Percentiles rank a stretch among this genome's conserved stretches.
Conservation (phyloP, 2,797 vertebrate species). For the Muscicapa striata region DNA sequence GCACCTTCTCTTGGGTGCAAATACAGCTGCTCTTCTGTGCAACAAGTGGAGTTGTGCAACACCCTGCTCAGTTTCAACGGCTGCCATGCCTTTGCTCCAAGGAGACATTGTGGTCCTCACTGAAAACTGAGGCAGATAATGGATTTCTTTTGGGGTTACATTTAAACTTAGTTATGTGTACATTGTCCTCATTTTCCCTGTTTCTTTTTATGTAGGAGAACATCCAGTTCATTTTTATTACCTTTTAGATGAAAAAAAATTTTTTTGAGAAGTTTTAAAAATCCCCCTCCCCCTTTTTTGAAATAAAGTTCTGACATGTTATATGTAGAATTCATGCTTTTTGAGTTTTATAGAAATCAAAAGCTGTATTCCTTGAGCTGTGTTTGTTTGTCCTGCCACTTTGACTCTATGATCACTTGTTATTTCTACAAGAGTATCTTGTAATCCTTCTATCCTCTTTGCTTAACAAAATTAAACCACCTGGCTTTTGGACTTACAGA, state of each 20-base stretch:
- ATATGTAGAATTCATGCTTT: background rate
- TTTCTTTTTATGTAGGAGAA: background rate
- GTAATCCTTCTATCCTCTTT: background rate
- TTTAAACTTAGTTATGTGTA: background rate
- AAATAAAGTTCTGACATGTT: background rate
- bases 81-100: background rate
- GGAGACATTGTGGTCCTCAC: background rate
- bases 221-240: background rate
- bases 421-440: background rate
- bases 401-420: background rate
- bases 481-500: background rate
- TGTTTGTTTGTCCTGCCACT: background rate
- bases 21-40: background rate
- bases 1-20: background rate
- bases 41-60: background rate
- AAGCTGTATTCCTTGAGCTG: background rate
- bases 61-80: background rate
- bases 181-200: background rate
- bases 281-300: accelerated
- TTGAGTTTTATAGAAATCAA: background rate
- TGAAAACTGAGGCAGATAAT: background rate
- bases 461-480: accelerated
- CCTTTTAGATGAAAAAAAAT: background rate
- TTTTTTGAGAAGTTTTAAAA: background rate
- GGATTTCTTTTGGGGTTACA: background rate